Percentiles rank a stretch among this genome's conserved stretches.
These are phyloP conservation scores for Saiga tatarica DNA, from an alignment of 2,113 vertebrate species.

Conservation along the genomic window DNA sequence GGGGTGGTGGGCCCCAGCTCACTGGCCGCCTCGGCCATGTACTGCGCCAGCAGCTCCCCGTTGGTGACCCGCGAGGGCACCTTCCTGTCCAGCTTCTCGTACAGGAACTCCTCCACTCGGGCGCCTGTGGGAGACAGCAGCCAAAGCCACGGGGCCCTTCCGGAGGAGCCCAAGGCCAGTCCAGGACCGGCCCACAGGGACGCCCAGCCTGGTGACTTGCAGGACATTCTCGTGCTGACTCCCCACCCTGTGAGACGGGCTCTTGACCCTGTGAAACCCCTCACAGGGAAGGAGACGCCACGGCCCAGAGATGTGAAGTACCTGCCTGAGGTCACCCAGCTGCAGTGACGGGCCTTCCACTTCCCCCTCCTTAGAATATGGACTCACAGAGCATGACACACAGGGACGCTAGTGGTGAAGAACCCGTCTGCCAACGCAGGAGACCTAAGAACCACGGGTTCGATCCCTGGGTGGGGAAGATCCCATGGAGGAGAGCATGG, in stretches of 20 bases:
- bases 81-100: slow-evolving; percentile 96
- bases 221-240: neutral
- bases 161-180: neutral
- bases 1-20: slow-evolving; percentile 91
- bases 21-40: slow-evolving; percentile 92
- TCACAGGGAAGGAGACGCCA: neutral
- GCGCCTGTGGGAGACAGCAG: slow-evolving; percentile 80
- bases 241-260: neutral
- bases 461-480: neutral
- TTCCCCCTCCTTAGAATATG: fast-evolving
- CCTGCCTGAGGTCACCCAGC: neutral
- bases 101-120: slow-evolving; percentile 96
- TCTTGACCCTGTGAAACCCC: neutral
- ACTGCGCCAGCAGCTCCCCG: slow-evolving; percentile 92
- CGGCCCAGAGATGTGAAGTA: neutral
- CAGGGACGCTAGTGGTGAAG: neutral
- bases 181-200: neutral
- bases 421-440: neutral
- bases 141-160: neutral
- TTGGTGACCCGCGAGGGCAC: slow-evolving; percentile 92
- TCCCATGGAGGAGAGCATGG: neutral
- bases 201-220: neutral
- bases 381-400: fast-evolving
- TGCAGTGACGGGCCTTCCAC: fast-evolving
- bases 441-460: neutral